A percentile compares a stretch with the other conserved stretches of the same genome.
Conservation (phyloP, 2,888 invertebrate genomes). For the Entomobrya multifasciata region DNA sequence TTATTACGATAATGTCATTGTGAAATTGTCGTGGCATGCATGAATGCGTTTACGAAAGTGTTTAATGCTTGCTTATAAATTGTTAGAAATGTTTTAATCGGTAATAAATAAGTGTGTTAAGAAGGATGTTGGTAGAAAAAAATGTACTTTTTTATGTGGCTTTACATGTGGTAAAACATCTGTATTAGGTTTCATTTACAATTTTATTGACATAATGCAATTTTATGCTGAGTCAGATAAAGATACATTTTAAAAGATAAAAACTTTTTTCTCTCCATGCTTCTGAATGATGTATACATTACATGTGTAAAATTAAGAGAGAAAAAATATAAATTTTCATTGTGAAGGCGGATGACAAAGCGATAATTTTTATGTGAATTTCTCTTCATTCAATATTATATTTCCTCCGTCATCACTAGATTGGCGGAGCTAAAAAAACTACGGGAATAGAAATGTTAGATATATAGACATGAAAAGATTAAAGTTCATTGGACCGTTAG, state of each 20-base stretch:
- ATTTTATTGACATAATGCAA: slow-evolving; percentile 60
- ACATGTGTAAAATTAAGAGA: slow-evolving; percentile 1
- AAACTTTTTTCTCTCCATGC: neutral
- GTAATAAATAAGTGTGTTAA: slow-evolving; percentile 54
- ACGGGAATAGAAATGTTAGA: too few species aligned
- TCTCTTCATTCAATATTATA: neutral
- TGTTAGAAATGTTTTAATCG: slow-evolving; percentile 38
- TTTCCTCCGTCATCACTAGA: neutral
- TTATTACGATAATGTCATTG: slow-evolving; percentile 21
- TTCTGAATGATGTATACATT: neutral
- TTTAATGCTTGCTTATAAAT: neutral
- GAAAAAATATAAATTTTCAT: neutral
- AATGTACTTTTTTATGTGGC: slow-evolving; percentile 20
- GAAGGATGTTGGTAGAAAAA: slow-evolving; percentile 18
- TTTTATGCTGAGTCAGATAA: slow-evolving; percentile 67
- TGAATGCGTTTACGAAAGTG: neutral
- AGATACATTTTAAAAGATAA: slow-evolving; percentile 18
- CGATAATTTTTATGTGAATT: slow-evolving; percentile 8
- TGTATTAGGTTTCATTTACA: slow-evolving; percentile 50
- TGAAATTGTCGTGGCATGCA: neutral
- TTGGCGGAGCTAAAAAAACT: too few species aligned
- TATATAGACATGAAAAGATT: too few species aligned
- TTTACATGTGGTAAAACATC: slow-evolving; percentile 53
- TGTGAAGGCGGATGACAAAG: slow-evolving; percentile 14
- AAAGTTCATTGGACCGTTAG: too few species aligned